These are phyloP conservation scores for Leptogaster cylindrica DNA, from an alignment of 2,888 invertebrate genomes.

Conservation along the genomic window DNA sequence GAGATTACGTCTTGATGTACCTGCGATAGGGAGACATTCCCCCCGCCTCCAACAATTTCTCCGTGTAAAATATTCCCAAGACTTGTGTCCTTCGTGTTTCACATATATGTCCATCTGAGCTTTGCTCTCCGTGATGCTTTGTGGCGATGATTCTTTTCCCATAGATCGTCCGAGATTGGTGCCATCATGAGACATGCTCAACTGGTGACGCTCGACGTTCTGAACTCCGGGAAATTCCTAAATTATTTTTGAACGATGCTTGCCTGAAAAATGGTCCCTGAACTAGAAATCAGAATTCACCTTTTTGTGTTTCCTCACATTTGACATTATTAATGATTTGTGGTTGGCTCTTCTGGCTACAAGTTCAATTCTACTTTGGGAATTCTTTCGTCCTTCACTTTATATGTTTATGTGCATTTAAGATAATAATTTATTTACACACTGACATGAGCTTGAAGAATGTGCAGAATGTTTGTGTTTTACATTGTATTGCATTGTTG, in stretches of 20 bases:
- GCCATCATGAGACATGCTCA: slow-evolving; percentile 8
- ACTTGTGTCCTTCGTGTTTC: not conserved
- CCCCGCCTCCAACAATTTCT: too few relatives aligned
- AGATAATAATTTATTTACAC: too few relatives aligned
- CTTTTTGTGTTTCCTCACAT: slow-evolving; percentile 17
- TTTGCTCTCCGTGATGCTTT: not conserved
- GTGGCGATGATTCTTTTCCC: slow-evolving; percentile 11
- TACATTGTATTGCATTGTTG: too few relatives aligned
- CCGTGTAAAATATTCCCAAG: slow-evolving; percentile 6
- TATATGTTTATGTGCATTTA: too few relatives aligned
- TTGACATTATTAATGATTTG: too few relatives aligned
- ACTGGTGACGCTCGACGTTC: slow-evolving; percentile 25
- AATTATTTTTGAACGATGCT: slow-evolving; percentile 14
- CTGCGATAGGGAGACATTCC: not conserved
- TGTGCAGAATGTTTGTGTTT: too few relatives aligned
- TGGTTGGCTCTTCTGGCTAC: too few relatives aligned
- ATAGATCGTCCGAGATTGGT: slow-evolving; percentile 30
- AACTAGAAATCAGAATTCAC: slow-evolving; percentile 18
- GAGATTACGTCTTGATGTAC: not conserved
- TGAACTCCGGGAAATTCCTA: slow-evolving; percentile 16
- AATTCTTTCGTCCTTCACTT: too few relatives aligned
- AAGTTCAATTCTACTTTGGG: too few relatives aligned
- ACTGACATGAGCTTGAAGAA: too few relatives aligned
- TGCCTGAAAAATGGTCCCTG: slow-evolving; percentile 8
- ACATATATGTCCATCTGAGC: not conserved